Base-by-base conservation (phyloP, 1,140 invertebrate genomes). In the Proales similis region DNA sequence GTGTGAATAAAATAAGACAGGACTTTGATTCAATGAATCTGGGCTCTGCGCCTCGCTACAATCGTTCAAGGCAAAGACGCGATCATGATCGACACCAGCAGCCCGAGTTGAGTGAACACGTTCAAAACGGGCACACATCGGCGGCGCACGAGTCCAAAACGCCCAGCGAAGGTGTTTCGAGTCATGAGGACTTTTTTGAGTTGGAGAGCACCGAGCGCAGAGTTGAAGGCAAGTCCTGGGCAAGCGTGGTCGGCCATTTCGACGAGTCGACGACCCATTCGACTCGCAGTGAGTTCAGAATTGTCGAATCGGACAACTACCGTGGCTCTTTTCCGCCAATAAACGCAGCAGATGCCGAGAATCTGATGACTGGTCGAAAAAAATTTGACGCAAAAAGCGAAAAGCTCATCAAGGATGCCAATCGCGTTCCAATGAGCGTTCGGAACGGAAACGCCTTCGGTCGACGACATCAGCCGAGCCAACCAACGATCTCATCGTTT, bases 401-500 rank as follows among this genome's bases (percentile, higher is more conserved):
- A 36, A 9, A 36, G 9, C 14, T 14, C 14, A 36, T 14, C 14
- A 57, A 42, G 12, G 20, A 11, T 24, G 20, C n/a, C 30, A 20
- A 22, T 6, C 27, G 20, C 24, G 12, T 4, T 9, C 27, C 39
- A 57, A 42, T 42, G 45, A 26, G 32, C 19, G 36, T 19, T 43
- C 2, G 27, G 24, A 42, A 57, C 27, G 48, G 42, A 17, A 17
- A 36, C 4, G 33, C 33, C 17, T 57, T 29, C 27, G 39, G 30
- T 12, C 39, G 32, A 26, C 51, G 17, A 30, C 51, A 57, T 22
- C 51, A 57, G n/a, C 51, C 51, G 20, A 27, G 36, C 11, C 51
- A 57, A 43, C 22, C 45, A 57, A 57, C 39, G 14, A 57, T 57
- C 0, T 57, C 51, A 4, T 57, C 51, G 4, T 57, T 57, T 42